A percentile compares a stretch with the other conserved stretches of the same genome.
Evolutionary conservation across 2,888 invertebrate species (phyloP).

Genomic region (Eupithecia centaureata): DNA sequence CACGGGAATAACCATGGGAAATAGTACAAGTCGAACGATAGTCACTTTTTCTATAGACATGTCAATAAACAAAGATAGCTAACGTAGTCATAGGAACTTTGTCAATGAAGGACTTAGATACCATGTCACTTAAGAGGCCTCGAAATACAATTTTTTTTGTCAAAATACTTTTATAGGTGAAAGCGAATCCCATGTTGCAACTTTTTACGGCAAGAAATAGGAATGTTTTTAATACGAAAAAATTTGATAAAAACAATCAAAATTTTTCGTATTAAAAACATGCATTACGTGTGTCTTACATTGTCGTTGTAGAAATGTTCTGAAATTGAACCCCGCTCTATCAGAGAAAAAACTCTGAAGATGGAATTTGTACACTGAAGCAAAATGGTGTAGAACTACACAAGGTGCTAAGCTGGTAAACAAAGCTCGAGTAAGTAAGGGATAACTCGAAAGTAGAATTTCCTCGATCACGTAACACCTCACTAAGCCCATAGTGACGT

Average conservation of each 20-base stretch:
- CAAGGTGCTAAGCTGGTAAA: not conserved
- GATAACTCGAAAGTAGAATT: conserved; percentile 18
- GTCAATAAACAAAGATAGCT: no score
- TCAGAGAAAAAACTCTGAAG: not conserved
- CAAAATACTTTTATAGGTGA: no score
- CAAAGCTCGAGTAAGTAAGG: not conserved
- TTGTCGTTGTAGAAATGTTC: no score
- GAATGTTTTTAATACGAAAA: no score
- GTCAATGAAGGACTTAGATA: not conserved
- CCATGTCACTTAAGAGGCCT: not conserved
- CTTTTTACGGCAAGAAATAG: no score
- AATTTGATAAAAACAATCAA: no score
- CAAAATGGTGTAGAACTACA: not conserved
- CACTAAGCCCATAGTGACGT: conserved; percentile 64
- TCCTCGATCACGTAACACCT: conserved; percentile 48
- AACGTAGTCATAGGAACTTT: no score
- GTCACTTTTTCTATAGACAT: not conserved
- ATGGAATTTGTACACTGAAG: not conserved
- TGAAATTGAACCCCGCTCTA: no score
- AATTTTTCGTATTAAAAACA: no score
- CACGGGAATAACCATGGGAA: conserved; percentile 53
- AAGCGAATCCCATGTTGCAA: no score
- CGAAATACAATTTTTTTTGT: no score
- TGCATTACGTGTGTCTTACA: no score
- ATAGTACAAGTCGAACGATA: conserved; percentile 23